Base-by-base conservation (phyloP, 2,888 invertebrate species). In the Epistrophella euchroma region DNA sequence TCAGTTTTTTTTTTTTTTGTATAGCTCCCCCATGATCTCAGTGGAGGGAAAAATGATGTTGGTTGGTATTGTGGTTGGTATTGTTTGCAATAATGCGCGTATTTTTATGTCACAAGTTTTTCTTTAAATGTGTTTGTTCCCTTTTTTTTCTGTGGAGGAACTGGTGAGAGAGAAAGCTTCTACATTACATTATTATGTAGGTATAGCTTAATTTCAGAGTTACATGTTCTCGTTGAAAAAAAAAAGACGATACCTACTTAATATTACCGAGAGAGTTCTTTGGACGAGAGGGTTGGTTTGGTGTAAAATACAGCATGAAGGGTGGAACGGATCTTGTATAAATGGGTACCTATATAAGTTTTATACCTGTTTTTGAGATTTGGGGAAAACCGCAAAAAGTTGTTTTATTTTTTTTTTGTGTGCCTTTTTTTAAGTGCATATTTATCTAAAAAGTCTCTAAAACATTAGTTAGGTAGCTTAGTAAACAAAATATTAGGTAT, bases 291-390 rank as follows among this genome's bases (percentile, higher is more conserved):
- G 64, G n/a, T 45, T 28, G 32, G 28, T 17, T 32, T 32, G 62
- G 32, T 5, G 35, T 5, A 17, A 19, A 25, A 64, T 11, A 47
- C 28, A 64, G 19, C 2, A 52, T 52, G 68, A 47, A 43, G 43
- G 62, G 50, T 77, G 72, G 22, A 77, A 68, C 77, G 66, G 82
- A 82, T 82, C 82, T 66, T 66, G 19, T 47, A 64, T 43, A 62
- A 0, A 6, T 55, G 72, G 28, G 11, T 47, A 47, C 19, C 11
- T 50, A 43, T 60, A 4, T 6, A 52, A 37, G 25, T 17, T 68
- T 52, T 37, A 40, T 81, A 82, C 76, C 77, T 77, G 77, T 58
- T 80, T 58, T 52, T 52, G 17, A 52, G 50, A 22, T 68, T 68
- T 72, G 55, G 70, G 76, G 17, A 81, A 81, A 81, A 76, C 75